Conservation (phyloP, 2,113 vertebrate species). For the Salvator merianae region DNA sequence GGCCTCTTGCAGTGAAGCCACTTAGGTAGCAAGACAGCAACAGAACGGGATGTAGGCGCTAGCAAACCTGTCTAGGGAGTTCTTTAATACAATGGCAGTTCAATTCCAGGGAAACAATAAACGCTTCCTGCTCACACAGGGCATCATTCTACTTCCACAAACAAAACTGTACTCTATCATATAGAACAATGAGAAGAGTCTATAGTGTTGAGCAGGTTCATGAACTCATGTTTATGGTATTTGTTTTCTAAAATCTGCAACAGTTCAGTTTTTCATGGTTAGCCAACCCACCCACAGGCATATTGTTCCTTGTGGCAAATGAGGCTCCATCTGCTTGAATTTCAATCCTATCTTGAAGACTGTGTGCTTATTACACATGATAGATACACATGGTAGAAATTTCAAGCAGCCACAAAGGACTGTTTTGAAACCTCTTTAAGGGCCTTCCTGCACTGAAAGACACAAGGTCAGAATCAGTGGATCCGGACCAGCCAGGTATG, state of each 20-base stretch:
- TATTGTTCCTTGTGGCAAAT: not conserved
- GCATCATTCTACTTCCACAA: slow-evolving; percentile 27
- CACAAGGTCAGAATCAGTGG: no score
- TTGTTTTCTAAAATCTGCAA: not conserved
- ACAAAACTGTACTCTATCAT: not conserved
- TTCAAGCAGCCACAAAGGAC: no score
- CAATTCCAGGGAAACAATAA: not conserved
- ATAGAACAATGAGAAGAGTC: not conserved
- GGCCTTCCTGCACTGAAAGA: no score
- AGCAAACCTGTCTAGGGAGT: slow-evolving; percentile 36
- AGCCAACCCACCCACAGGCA: not conserved
- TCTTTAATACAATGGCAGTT: not conserved
- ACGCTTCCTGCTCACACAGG: slow-evolving; percentile 3
- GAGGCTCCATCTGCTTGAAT: no score
- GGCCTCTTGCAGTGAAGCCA: slow-evolving; percentile 50
- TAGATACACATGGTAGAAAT: no score
- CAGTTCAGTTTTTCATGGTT: not conserved
- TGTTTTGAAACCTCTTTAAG: no score
- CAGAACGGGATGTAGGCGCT: slow-evolving; percentile 16
- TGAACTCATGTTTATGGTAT: not conserved
- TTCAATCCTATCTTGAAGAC: no score
- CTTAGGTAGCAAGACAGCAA: slow-evolving; percentile 42
- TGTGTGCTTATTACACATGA: no score
- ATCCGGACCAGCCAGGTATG: no score
- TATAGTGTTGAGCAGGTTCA: no score